Evolutionary conservation across 2,113 vertebrate species (phyloP), one percentile per base, ranked within the genome.

Genomic region (Grammomys dolichurus): DNA sequence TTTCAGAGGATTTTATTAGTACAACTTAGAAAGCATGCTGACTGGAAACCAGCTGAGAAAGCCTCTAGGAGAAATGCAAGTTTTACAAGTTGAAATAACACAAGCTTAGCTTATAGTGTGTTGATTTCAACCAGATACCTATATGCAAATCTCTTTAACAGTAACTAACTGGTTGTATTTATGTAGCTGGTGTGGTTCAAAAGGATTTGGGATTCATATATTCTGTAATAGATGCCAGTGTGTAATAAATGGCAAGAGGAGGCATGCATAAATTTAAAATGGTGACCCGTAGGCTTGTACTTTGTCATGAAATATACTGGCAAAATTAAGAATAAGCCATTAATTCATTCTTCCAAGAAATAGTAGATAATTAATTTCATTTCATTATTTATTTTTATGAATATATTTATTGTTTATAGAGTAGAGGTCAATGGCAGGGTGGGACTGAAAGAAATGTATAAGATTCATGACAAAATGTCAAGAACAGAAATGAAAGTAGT

Each of bases 271-370:
- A 93, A 93, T 90, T 65, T 69, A 80, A 20, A 78, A 80, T 54
- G 89, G 51, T 60, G 58, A 85, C 33, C n/a, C 28, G 54, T 6
- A 70, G 40, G 33, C n/a, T 84, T 77, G 58, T 85, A 58, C 77
- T 76, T 85, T 93, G 60, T 89, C 40, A 36, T 51, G n/a, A 93
- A 72, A 84, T 24, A 93, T 22, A 84, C 82, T 89, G 26, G 75
- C 5, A 77, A 51, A 43, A 84, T 40, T 58, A 92, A 82, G 75
- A 88, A 67, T 19, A 85, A 89, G 80, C 11, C 58, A 88, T 89
- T 51, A 77, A 33, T 43, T 84, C 78, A 76, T 92, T 10, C 77
- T 75, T 65, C 13, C n/a, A 84, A 43, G 28, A 48, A 76, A 36
- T 89, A 31, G n/a, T 26, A 82, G 56, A 56, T 4, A 85, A 43